These are phyloP conservation scores for Macrostomum lignano DNA, from an alignment of 1,140 invertebrate species.

Conservation along the genomic window DNA sequence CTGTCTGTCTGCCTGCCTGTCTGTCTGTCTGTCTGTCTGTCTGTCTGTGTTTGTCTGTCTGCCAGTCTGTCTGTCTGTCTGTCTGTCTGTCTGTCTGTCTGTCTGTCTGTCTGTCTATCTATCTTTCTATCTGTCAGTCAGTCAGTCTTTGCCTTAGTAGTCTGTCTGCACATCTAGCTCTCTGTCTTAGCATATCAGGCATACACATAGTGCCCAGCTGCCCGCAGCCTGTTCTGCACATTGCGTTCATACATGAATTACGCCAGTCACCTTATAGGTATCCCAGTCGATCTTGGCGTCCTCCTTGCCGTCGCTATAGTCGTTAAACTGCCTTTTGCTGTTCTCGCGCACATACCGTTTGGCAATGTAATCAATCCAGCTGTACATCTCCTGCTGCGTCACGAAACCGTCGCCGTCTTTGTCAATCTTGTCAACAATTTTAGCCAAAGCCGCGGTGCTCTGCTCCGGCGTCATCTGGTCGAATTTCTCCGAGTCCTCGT, in stretches of 20 bases:
- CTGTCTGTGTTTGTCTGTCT: too few species aligned
- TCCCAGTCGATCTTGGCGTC: not conserved
- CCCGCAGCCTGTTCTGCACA: too few species aligned
- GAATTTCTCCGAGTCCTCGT: conserved; percentile 63
- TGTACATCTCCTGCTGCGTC: conserved; percentile 56
- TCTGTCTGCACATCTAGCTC: too few species aligned
- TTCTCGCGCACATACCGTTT: not conserved
- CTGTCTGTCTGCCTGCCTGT: too few species aligned
- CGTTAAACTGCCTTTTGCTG: not conserved
- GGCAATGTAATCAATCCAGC: conserved; percentile 38
- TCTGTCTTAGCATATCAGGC: not conserved
- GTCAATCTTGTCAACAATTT: conserved; percentile 84
- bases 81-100: too few species aligned
- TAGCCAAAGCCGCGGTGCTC: conserved; percentile 53
- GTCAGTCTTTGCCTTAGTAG: too few species aligned
- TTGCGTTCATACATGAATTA: too few species aligned
- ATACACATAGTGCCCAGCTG: conserved; percentile 1
- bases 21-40: too few species aligned
- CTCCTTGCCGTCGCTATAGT: not conserved
- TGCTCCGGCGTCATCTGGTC: conserved; percentile 75
- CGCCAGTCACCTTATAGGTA: not conserved
- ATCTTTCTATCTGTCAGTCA: too few species aligned
- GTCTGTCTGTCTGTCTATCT: too few species aligned
- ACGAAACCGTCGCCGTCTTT: conserved; percentile 52
- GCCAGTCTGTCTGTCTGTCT: too few species aligned